phyloP scores from a whole-genome alignment of 2,888 invertebrate species.

The Prenolepis imparis region DNA sequence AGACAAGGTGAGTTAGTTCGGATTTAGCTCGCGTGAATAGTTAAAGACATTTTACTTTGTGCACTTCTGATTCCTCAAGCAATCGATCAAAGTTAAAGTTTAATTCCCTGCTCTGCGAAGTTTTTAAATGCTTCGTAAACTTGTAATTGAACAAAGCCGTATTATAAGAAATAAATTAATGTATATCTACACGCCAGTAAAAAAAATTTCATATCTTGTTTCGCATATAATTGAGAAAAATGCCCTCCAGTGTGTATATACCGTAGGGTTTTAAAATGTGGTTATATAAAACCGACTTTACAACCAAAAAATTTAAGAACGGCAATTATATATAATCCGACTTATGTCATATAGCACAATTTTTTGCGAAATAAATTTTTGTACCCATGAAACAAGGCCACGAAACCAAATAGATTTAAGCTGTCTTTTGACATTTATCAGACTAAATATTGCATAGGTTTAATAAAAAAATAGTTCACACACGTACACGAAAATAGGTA shows the following conservation, averaged over 20 bases:
- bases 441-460: not conserved
- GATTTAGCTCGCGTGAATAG: conserved; percentile 27
- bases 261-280: not conserved
- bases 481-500: not conserved
- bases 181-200: not conserved
- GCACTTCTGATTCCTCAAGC: conserved; percentile 7
- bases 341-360: not conserved
- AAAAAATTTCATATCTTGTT: not conserved
- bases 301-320: not conserved
- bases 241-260: not conserved
- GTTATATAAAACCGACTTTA: not conserved
- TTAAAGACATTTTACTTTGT: conserved; percentile 4
- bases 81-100: conserved; percentile 26
- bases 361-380: conserved; percentile 6
- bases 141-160: not conserved
- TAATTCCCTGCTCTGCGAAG: not conserved
- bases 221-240: not conserved
- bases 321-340: not conserved
- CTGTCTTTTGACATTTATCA: not conserved
- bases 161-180: not conserved
- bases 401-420: not conserved
- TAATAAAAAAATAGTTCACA: not conserved
- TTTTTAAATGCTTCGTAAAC: not conserved
- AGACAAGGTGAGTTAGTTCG: not conserved
- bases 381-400: not conserved